Evolutionary conservation across 1,140 invertebrate species (phyloP).

Genomic region (Ooceraea biroi): DNA sequence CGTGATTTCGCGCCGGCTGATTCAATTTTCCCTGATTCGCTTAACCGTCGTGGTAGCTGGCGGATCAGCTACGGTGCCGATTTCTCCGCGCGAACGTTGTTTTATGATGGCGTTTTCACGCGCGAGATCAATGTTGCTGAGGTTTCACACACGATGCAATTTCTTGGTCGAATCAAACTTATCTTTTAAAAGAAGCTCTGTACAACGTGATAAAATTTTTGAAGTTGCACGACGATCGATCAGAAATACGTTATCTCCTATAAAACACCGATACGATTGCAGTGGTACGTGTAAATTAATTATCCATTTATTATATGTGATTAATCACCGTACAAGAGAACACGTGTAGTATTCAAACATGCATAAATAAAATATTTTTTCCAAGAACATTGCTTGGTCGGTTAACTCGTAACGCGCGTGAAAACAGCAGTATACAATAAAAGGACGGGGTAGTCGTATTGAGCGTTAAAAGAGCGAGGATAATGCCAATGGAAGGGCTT

Average conservation of each 20-base stretch:
- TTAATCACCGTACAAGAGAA: background rate
- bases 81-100: background rate
- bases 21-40: slow-evolving; percentile 39
- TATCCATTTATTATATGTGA: no score
- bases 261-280: no score
- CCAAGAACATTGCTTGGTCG: background rate
- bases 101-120: slow-evolving; percentile 23
- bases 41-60: slow-evolving; percentile 19
- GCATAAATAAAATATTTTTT: slow-evolving; percentile 10
- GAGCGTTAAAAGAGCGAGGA: background rate
- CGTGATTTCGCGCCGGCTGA: slow-evolving; percentile 53
- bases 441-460: background rate
- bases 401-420: background rate
- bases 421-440: background rate
- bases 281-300: no score
- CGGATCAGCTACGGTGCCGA: background rate
- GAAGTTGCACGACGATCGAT: no score
- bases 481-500: background rate
- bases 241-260: no score
- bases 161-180: background rate
- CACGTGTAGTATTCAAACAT: background rate
- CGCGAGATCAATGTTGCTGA: background rate
- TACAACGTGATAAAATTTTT: no score
- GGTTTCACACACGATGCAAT: background rate
- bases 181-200: no score